phyloP scores from a whole-genome alignment of 2,113 vertebrate species.

The Pteronura brasiliensis region DNA sequence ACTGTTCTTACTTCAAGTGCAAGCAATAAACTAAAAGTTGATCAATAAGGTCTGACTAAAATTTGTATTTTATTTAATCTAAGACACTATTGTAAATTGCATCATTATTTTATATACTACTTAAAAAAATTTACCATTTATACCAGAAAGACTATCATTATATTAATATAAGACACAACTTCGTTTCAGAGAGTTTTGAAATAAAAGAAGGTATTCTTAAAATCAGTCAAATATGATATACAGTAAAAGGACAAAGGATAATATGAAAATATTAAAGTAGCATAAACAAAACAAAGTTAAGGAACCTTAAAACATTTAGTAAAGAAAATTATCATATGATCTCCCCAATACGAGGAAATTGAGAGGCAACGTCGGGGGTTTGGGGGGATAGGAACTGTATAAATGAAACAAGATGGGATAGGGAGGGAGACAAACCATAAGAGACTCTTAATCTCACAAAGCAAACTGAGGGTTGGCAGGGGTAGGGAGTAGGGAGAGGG shows the following conservation, averaged over 20 bases:
- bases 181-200: background rate
- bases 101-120: background rate
- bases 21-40: background rate
- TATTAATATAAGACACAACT: background rate
- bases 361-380: too few relatives aligned
- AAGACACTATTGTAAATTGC: background rate
- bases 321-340: too few relatives aligned
- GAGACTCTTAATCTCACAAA: too few relatives aligned
- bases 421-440: too few relatives aligned
- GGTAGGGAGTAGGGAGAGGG: too few relatives aligned
- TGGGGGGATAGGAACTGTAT: too few relatives aligned
- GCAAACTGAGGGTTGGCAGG: too few relatives aligned
- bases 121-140: background rate
- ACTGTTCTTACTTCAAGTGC: background rate
- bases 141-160: background rate
- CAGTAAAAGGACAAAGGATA: background rate
- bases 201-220: background rate
- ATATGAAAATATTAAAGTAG: background rate
- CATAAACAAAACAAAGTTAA: background rate
- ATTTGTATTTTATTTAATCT: background rate
- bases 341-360: too few relatives aligned
- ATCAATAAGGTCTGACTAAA: background rate
- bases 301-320: background rate
- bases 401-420: too few relatives aligned
- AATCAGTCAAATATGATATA: background rate